Evolutionary conservation across 2,888 invertebrate genomes (phyloP), one percentile per base, ranked within the genome.

Genomic region (Papilio demoleus): DNA sequence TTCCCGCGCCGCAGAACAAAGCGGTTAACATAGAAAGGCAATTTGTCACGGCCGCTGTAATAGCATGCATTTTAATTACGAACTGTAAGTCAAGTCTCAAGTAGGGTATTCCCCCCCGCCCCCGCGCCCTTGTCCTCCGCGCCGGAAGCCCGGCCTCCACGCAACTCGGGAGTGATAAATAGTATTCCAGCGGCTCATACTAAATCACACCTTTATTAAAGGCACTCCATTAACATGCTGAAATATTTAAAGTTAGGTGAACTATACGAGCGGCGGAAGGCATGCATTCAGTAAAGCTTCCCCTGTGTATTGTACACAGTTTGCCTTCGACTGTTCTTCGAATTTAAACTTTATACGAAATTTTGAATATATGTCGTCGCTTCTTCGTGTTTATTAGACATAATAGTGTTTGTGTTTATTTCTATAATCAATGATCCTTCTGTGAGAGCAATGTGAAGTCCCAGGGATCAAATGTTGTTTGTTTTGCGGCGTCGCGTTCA

Each of bases 191-290:
- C 63, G 68, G 72, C 72, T 70, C 70, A 70, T 53, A 74, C 75
- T 79, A 78, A 74, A 79, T 78, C 76, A 78, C 76, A 75, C 72
- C 75, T 76, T 71, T 75, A 72, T 76, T 76, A 76, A 75, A 75
- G 74, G 72, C 72, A 71, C 70, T 76, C 72, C 72, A 75, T 76
- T 75, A 74, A 77, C 74, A 75, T 68, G 72, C 40, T 60, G 68
- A 69, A 71, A 67, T 71, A 63, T 66, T 71, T 70, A 65, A n/a
- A 73, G 59, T 59, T 50, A 27, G n/a, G 31, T 3, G 31, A 64
- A 64, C 14, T 64, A 45, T 24, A 36, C 31, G 19, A 40, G 31
- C 27, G 14, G n/a, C 22, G 22, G 64, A 38, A 64, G 24, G 38
- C 19, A 31, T 58, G 56, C 31, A 31, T 19, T 34, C 38, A 24